Percentiles rank a stretch among this genome's conserved stretches.
Evolutionary conservation across 2,888 invertebrate genomes (phyloP).

Genomic region (Cryptophagus acutangulus): DNA sequence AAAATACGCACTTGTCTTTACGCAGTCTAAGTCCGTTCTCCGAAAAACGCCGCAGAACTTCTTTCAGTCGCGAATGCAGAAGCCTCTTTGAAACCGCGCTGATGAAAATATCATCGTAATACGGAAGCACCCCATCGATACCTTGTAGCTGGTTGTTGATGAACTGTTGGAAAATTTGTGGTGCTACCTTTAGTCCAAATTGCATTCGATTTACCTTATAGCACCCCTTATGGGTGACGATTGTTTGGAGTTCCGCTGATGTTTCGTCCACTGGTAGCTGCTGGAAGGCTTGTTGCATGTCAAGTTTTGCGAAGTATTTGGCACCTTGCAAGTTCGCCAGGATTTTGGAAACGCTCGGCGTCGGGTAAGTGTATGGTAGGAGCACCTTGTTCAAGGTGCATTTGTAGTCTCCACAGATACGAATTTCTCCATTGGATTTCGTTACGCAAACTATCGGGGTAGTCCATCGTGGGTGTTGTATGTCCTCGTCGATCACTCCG

Average conservation of each 20-base stretch:
- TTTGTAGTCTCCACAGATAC: slow-evolving; percentile 32
- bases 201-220: slow-evolving; percentile 30
- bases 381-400: slow-evolving; percentile 33
- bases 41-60: not conserved
- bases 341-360: not conserved
- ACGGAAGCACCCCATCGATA: slow-evolving; percentile 10
- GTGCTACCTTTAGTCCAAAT: slow-evolving; percentile 20
- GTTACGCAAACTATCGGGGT: slow-evolving; percentile 31
- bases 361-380: slow-evolving; percentile 7
- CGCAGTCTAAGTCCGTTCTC: slow-evolving; percentile 4
- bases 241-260: slow-evolving; percentile 34
- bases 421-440: slow-evolving; percentile 26
- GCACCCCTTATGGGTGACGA: slow-evolving; percentile 37
- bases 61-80: not conserved
- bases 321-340: slow-evolving; percentile 28
- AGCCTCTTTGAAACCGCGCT: not conserved
- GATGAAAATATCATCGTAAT: slow-evolving; percentile 8
- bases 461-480: slow-evolving; percentile 28
- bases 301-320: slow-evolving; percentile 37
- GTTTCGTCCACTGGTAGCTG: slow-evolving; percentile 36
- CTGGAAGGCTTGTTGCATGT: slow-evolving; percentile 39
- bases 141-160: slow-evolving; percentile 10
- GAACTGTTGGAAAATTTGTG: slow-evolving; percentile 12
- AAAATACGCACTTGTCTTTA: slow-evolving; percentile 8
- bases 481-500: slow-evolving; percentile 15